Conservation (phyloP, 1,140 invertebrate genomes). For the Andricus grossulariae region DNA sequence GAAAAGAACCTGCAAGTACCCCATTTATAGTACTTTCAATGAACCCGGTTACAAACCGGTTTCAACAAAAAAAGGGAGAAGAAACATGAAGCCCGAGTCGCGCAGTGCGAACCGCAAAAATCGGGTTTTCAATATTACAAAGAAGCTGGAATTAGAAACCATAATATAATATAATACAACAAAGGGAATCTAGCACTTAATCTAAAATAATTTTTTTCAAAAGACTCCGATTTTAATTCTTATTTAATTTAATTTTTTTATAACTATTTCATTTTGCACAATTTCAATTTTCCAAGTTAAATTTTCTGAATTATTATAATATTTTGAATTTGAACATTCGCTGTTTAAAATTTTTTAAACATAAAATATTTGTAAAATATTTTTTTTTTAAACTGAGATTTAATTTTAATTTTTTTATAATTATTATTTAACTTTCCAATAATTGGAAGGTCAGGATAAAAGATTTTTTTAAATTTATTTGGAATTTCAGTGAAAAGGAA, state of each 20-base stretch:
- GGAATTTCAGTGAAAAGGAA: not conserved
- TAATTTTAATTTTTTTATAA: too few relatives aligned
- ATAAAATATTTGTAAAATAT: not conserved
- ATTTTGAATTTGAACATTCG: too few relatives aligned
- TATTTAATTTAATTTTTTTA: too few relatives aligned
- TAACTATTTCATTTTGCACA: too few relatives aligned
- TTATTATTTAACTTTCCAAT: too few relatives aligned
- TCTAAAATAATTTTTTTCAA: not conserved
- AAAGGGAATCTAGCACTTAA: not conserved
- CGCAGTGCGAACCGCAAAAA: slow-evolving; percentile 24
- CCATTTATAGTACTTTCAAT: slow-evolving; percentile 15
- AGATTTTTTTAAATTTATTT: too few relatives aligned
- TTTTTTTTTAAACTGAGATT: not conserved
- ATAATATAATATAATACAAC: not conserved
- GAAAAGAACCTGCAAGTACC: slow-evolving; percentile 16
- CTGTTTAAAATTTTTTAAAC: too few relatives aligned
- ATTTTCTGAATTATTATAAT: too few relatives aligned
- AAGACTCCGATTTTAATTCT: too few relatives aligned
- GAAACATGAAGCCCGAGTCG: slow-evolving; percentile 31
- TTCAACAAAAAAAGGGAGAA: slow-evolving; percentile 8
- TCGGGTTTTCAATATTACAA: slow-evolving; percentile 31
- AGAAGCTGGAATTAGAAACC: slow-evolving; percentile 16
- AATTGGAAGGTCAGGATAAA: too few relatives aligned
- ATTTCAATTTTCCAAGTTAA: too few relatives aligned
- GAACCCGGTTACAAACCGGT: slow-evolving; percentile 41